Base-by-base conservation (phyloP, 2,113 vertebrate species). In the Miniopterus natalensis region DNA sequence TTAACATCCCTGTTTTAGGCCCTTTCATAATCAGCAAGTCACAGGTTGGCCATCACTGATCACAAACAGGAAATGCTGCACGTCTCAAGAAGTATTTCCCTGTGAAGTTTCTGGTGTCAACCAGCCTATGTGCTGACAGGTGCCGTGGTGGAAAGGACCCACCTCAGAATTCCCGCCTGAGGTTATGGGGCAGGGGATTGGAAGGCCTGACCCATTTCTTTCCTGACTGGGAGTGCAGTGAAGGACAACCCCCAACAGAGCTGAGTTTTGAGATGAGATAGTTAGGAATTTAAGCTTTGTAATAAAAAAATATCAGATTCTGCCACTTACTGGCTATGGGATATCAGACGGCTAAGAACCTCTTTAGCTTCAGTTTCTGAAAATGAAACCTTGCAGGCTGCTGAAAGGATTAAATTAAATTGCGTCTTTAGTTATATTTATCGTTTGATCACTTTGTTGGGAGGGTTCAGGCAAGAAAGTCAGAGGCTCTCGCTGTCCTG, bases 361-460 rank as follows among this genome's bases (percentile, higher is more conserved):
- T 59, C 61, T 20, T 42, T 25, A 70, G 23, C 29, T 21, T 63
- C 40, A 20, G 8, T 88, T 88, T 90, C 61, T 68, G 31, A 81
- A 73, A 68, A 29, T 12, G 3, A 88, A 51, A 25, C 5, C 9
- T 55, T 61, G 7, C 7, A 84, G 70, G 42, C 6, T 84, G 25
- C 31, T 66, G 27, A 27, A 75, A 71, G n/a, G 61, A 79, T 91
- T 93, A 73, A 95, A 88, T n/a, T 40, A 68, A 95, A 84, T 42
- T 40, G 23, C 36, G 57, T 75, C 36, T 65, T 84, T 42, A 71
- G 18, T 47, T 79, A 55, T 27, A 53, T 10, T 57, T 57, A 23
- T 9, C 70, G 27, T 45, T 71, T 59, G 29, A 61, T 47, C 84
- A 84, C 59, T 80, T 71, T 87, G 45, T 57, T 90, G 42, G 29